These are phyloP conservation scores for Protonibea diacanthus DNA, from an alignment of 2,797 vertebrate species.

Conservation along the genomic window DNA sequence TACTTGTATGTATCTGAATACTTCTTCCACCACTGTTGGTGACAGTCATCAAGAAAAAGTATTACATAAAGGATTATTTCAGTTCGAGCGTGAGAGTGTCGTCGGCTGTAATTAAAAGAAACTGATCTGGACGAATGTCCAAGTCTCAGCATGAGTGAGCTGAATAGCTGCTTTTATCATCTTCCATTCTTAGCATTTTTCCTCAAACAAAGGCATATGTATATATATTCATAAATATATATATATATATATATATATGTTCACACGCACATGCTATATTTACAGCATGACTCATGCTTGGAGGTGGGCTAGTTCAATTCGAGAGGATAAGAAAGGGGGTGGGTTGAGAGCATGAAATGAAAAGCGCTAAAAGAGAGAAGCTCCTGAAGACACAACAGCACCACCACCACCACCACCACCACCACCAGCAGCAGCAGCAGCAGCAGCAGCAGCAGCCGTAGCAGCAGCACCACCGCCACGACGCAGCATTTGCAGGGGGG, in stretches of 20 bases:
- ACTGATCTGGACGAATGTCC: background rate
- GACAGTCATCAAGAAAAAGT: background rate
- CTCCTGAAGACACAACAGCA: slow-evolving; percentile 45
- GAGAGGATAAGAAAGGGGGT: slow-evolving; percentile 46
- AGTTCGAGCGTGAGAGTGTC: background rate
- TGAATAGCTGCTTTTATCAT: background rate
- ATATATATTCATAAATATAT: background rate
- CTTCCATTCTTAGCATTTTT: slow-evolving; percentile 12
- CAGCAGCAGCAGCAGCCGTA: background rate
- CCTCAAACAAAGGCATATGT: background rate
- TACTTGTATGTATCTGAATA: background rate
- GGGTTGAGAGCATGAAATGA: slow-evolving; percentile 59
- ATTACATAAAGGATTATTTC: background rate
- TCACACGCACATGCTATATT: slow-evolving; percentile 36
- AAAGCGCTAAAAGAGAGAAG: slow-evolving; percentile 26
- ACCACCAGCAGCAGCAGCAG: too few relatives aligned
- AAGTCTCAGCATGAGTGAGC: background rate
- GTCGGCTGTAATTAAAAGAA: background rate
- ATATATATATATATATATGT: background rate
- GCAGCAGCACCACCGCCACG: background rate
- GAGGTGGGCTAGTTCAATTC: slow-evolving; percentile 50
- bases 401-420: background rate
- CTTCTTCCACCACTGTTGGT: background rate
- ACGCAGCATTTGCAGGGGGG: slow-evolving; percentile 7
- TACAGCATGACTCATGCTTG: slow-evolving; percentile 65